Evolutionary conservation across 1,140 invertebrate species (phyloP), one percentile per base, ranked within the genome.

Genomic region (Diorhabda carinulata): DNA sequence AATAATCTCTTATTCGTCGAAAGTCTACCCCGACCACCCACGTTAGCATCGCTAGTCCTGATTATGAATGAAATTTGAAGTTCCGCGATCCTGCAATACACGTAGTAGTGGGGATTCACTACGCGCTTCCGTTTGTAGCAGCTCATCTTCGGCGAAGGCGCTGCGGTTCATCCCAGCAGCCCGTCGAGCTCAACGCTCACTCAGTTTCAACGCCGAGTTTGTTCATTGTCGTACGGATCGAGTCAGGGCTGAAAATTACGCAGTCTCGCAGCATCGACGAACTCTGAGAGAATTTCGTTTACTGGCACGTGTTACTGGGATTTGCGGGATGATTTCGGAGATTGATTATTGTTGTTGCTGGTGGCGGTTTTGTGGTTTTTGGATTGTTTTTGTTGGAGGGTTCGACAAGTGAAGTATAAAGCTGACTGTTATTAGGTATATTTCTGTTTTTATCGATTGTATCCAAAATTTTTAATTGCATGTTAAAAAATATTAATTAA

Each of bases 351-450:
- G 6, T 6, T 52, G 47, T 52, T 52, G 47, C 6, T 52, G 47
- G 47, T 52, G 47, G 47, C n/a, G 47, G 47, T 52, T 52, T 6
- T 52, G 47, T 52, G 47, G 47, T 52, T 52, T 52, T n/a, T 6
- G 47, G n/a, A 52, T 52, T 52, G 47, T 52, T 52, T 52, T 52
- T 52, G 47, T n/a, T n/a, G 47, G 47, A 52, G 47, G 47, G 47
- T n/a, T 52, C 47, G 47, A 52, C 6, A n/a, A 52, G 47, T 52
- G 2, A n/a, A 8, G n/a, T 6, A 52, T n/a, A 52, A n/a, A 4
- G 47, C 47, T 25, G 25, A 25, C 25, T 25, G 25, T 25, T 25
- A 25, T 25, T 25, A 25, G 25, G 25, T 25, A 25, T 25, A 25
- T 25, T 25, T 25, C 25, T 25, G 25, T 25, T 25, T 25, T 25